Conservation (phyloP, 2,888 invertebrate species). For the Xylota sylvarum region DNA sequence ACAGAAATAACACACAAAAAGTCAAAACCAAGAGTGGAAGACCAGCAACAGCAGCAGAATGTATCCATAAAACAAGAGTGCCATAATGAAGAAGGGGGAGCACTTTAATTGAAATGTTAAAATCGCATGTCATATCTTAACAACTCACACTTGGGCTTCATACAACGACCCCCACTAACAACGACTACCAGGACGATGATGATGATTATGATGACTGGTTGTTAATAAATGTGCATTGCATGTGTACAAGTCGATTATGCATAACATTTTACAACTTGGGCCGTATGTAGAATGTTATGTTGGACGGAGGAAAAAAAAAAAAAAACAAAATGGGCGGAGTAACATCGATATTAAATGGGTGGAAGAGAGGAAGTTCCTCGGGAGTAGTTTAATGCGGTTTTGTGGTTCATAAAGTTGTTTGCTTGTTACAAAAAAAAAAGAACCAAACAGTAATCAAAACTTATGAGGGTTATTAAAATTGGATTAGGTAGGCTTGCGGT, state of each 20-base stretch:
- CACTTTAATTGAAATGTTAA: conserved; percentile 77
- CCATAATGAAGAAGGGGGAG: conserved; percentile 18
- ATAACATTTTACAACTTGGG: conserved; percentile 70
- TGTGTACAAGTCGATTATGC: conserved; percentile 75
- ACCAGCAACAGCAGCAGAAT: conserved; percentile 10
- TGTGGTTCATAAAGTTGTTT: conserved; percentile 75
- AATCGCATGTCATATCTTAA: conserved; percentile 77
- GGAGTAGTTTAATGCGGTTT: conserved; percentile 65
- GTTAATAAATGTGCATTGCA: conserved; percentile 77
- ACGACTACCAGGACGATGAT: conserved; percentile 43
- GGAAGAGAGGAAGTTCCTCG: conserved; percentile 47
- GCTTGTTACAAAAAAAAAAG: conserved; percentile 51
- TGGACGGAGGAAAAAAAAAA: conserved; percentile 14
- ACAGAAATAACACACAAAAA: conserved; percentile 72
- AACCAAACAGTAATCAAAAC: conserved; percentile 55
- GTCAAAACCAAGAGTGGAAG: conserved; percentile 36
- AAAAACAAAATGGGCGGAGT: conserved; percentile 40
- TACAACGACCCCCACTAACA: conserved; percentile 21
- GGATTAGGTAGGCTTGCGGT: conserved; percentile 64
- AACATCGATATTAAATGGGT: conserved; percentile 69
- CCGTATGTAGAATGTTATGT: conserved; percentile 34
- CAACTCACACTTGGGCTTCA: conserved; percentile 73
- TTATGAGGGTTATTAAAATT: conserved; percentile 72
- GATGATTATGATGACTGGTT: conserved; percentile 74
- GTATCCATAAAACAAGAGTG: conserved; percentile 33